These are phyloP conservation scores for Athalia rosae DNA, from an alignment of 2,888 invertebrate species.

Conservation along the genomic window DNA sequence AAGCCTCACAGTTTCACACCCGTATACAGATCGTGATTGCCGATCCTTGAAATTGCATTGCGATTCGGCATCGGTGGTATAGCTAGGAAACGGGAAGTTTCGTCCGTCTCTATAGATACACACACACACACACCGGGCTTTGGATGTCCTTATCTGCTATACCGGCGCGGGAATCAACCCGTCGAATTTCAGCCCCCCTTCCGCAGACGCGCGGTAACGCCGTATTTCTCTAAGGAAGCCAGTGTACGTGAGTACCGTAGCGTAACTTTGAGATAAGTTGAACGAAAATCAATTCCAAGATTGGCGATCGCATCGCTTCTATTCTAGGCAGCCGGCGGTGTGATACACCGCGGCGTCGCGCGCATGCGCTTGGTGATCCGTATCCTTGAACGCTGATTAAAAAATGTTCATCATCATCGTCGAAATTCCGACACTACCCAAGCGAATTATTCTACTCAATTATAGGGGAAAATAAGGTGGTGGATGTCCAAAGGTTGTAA, in stretches of 20 bases:
- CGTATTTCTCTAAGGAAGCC: slow-evolving; percentile 29
- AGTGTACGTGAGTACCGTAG: too few species aligned
- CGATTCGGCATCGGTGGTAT: background rate
- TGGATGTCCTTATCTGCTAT: slow-evolving; percentile 27
- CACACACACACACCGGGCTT: slow-evolving; percentile 20
- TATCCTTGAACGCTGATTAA: too few species aligned
- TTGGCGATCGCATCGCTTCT: slow-evolving; percentile 24
- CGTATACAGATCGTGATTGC: slow-evolving; percentile 23
- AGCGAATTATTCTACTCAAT: too few species aligned
- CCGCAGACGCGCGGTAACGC: too few species aligned
- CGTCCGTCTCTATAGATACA: slow-evolving; percentile 42
- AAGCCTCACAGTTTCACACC: too few species aligned
- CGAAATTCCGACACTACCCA: too few species aligned
- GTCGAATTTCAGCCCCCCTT: background rate
- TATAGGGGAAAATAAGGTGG: too few species aligned
- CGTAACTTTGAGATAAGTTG: slow-evolving; percentile 48
- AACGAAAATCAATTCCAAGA: slow-evolving; percentile 54
- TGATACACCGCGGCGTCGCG: too few species aligned
- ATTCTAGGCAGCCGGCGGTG: background rate
- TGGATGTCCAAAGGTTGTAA: too few species aligned
- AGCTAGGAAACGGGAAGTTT: slow-evolving; percentile 9
- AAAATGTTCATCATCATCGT: too few species aligned
- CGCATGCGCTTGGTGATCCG: slow-evolving; percentile 1
- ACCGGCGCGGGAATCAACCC: slow-evolving; percentile 5
- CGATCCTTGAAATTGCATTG: slow-evolving; percentile 53